Evolutionary conservation across 2,888 invertebrate genomes (phyloP), one percentile per base, ranked within the genome.

Genomic region (Zonitis immaculata): DNA sequence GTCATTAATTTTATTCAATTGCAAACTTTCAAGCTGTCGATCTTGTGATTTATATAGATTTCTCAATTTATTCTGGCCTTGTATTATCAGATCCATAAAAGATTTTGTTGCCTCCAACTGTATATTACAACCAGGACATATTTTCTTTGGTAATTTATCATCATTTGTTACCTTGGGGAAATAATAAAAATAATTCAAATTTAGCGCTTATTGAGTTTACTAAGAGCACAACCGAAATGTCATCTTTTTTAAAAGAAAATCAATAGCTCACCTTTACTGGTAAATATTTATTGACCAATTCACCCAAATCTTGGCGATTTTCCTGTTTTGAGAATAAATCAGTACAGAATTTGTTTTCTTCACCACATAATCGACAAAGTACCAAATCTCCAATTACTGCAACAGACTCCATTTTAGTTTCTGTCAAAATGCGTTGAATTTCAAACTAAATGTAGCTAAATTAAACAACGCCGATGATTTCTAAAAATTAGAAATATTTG

Each of bases 111-210:
- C 83, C 71, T 88, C 87, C 62, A 89, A 69, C 70, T 88, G 88
- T 52, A 88, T 84, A 56, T 85, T 85, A 66, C 90, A 90, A 35
- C 87, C 86, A 7, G 87, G 87, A 68, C 90, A 90, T 62, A 90
- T 85, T 16, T 84, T 85, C 48, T 83, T 79, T 1, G 89, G 89
- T 59, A 84, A 78, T 67, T 82, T 82, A 1, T 84, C 85, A 78
- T 89, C 87, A 71, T 87, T 82, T 48, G 77, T 76, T 25, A 88
- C 81, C 89, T 89, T 22, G n/a, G n/a, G 18, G 9, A 18, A 76
- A 63, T 59, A 26, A 42, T 3, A 3, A 12, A 12, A 4, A 25
- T n/a, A 45, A 48, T 39, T 56, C 28, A 30, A 52, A 53, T 42
- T 49, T 50, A 50, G 52, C 66, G 66, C 67, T 64, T 9, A 32